phyloP scores from a whole-genome alignment of 30 jellyfish, hydroid and myxozoan genomes.

The Hydractinia echinata region DNA sequence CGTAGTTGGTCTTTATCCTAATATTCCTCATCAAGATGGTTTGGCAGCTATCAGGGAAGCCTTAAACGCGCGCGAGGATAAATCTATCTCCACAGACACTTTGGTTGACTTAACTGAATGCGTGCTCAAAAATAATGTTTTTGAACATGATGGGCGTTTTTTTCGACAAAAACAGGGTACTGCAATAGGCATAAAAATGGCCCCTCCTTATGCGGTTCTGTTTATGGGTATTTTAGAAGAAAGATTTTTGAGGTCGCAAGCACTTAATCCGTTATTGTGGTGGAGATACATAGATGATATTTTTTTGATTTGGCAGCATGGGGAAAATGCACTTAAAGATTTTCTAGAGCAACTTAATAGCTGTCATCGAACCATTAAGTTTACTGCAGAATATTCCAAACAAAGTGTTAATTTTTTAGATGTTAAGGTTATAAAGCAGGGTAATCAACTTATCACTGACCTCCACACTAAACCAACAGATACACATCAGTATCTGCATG shows the following conservation, averaged over 20 bases:
- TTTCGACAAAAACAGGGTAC: constrained; percentile 5
- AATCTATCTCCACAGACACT: constrained; percentile 6
- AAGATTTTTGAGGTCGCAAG: background rate
- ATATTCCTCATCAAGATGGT: background rate
- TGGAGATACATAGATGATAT: constrained; percentile 1
- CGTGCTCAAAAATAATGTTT: background rate
- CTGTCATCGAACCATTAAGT: constrained; percentile 1
- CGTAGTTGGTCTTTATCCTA: constrained; percentile 6
- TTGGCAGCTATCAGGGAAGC: constrained; percentile 10
- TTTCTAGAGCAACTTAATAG: background rate
- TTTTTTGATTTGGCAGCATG: background rate
- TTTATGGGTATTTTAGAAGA: background rate
- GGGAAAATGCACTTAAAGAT: background rate
- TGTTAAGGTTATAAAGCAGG: background rate
- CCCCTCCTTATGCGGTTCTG: constrained; percentile 1
- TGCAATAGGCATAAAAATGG: constrained; percentile 1
- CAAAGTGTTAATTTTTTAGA: background rate
- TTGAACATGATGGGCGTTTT: background rate
- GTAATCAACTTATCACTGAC: too few species aligned
- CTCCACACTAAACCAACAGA: too few species aligned
- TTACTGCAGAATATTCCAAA: constrained; percentile 1
- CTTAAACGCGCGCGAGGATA: background rate
- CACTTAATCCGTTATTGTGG: background rate
- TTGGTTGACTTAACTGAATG: background rate
- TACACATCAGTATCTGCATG: too few species aligned